Conservation (phyloP, 2,113 vertebrate genomes). For the Xenopus tropicalis region UCB_Xtro_10.0 CM004443.2:37070501-37071000, state of each 20-base stretch:
- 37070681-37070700: constrained; percentile 11
- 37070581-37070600: constrained; percentile 17
- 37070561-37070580: constrained; percentile 50
- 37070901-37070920: no score
- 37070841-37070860: no score
- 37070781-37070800: no score
- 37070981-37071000: no score
- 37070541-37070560: constrained; percentile 59
- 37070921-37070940: no score
- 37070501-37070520: constrained; percentile 49
- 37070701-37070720: not conserved
- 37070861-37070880: no score
- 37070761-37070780: not conserved
- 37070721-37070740: not conserved
- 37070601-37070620: constrained; percentile 25
- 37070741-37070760: not conserved
- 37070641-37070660: constrained; percentile 35
- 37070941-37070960: no score
- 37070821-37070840: no score
- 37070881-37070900: no score
- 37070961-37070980: no score
- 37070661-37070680: constrained; percentile 26
- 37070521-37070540: constrained; percentile 51
- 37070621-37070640: constrained; percentile 22
- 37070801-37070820: no score